phyloP scores from a whole-genome alignment of 2,113 vertebrate genomes.

The Cochlearius cochlearius region DNA sequence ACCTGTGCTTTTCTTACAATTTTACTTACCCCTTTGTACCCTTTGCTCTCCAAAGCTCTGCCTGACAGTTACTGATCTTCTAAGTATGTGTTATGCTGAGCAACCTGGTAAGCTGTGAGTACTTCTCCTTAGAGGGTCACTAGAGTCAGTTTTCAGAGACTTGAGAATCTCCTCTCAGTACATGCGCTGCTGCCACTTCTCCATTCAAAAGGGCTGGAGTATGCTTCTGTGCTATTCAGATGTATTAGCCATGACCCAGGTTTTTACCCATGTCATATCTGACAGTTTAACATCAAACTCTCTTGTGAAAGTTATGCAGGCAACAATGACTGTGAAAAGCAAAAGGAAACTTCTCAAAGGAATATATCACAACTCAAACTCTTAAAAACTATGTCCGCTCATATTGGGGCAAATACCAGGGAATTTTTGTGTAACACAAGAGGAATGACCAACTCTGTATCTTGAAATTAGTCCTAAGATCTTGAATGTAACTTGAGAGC shows the following conservation, averaged over 20 bases:
- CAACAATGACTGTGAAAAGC: background rate
- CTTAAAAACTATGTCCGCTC: background rate
- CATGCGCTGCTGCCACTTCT: background rate
- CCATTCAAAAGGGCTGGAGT: background rate
- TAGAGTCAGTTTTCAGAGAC: background rate
- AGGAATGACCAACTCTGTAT: background rate
- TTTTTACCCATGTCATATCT: background rate
- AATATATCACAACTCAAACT: background rate
- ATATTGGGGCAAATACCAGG: background rate
- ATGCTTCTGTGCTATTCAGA: background rate
- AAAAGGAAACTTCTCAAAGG: background rate
- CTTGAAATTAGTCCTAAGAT: background rate
- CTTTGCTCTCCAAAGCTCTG: background rate
- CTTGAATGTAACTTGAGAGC: background rate
- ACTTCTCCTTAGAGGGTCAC: background rate
- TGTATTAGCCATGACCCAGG: background rate
- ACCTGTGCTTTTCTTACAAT: background rate
- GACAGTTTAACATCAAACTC: background rate
- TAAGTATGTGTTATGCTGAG: background rate
- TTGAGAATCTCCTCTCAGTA: background rate
- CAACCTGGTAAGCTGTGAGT: background rate
- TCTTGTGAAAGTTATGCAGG: background rate
- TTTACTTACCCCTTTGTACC: background rate
- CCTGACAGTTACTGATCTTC: background rate
- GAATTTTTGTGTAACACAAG: background rate